Evolutionary conservation across 2,113 vertebrate genomes (phyloP), one percentile per base, ranked within the genome.

Genomic region (Monopterus albus): DNA sequence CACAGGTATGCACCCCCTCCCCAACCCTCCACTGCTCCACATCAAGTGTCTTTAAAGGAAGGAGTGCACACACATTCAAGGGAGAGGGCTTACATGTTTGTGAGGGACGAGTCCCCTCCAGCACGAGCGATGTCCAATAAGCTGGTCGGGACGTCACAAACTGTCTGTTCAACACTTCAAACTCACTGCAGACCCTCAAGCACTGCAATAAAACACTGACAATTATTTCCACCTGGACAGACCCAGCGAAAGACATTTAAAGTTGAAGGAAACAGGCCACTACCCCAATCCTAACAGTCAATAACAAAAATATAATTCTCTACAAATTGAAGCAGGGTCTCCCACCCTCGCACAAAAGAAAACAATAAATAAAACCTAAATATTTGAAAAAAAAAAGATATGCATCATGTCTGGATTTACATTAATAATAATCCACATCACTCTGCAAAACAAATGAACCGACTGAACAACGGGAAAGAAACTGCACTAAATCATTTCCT

Each of bases 251-350:
- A 86, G 68, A 86, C 75, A 63, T 75, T 61, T 66, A 67, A 80
- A 84, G 74, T 74, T 35, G 84, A 88, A 75, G 45, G 38, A 85
- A 81, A 81, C 58, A 70, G n/a, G 69, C 47, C 73, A 89, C 94
- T 91, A 80, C 49, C 76, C 77, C 81, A 61, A 25, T 72, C 71
- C 81, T 46, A 86, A 88, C 81, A 87, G 85, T 84, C 83, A 69
- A 87, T 96, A 96, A 96, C 92, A 96, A 97, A 98, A 97, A 98
- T 96, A 97, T 92, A 96, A 94, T 95, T 96, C 97, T 96, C 95
- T 94, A 94, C 88, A 90, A 95, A 94, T 92, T 91, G 91, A 90
- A 93, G 95, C 95, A 79, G 82, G 79, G 78, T 86, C 90, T 92
- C 91, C 51, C 53, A 13, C 26, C 59, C 58, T 66, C 39, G n/a